A percentile compares a stretch with the other conserved stretches of the same genome.
Evolutionary conservation across 2,113 vertebrate genomes (phyloP).

Genomic region (Passer domesticus): DNA sequence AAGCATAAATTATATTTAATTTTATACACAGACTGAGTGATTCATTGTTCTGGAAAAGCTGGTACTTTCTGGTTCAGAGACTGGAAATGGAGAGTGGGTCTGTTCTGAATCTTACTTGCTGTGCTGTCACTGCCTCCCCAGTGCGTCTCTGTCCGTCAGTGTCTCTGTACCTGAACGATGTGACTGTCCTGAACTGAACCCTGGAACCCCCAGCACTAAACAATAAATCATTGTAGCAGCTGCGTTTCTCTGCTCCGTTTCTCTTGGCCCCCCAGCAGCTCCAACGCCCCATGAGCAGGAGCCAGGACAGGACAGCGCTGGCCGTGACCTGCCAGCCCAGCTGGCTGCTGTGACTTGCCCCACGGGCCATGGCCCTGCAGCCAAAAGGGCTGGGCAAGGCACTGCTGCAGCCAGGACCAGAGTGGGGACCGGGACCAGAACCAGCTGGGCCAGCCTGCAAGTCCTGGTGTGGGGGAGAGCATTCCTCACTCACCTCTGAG

Average conservation of each 20-base stretch:
- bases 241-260: background rate
- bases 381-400: background rate
- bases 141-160: background rate
- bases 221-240: slow-evolving; percentile 52
- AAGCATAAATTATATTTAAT: slow-evolving; percentile 77
- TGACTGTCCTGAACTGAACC: background rate
- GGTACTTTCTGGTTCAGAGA: slow-evolving; percentile 28
- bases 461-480: background rate
- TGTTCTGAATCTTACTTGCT: background rate
- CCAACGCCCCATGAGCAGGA: accelerated
- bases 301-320: accelerated
- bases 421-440: background rate
- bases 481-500: background rate
- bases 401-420: background rate
- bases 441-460: background rate
- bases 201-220: slow-evolving; percentile 29
- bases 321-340: accelerated
- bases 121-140: background rate
- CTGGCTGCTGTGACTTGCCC: no score
- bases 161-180: slow-evolving; percentile 37
- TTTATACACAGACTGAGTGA: slow-evolving; percentile 56
- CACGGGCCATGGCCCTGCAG: accelerated
- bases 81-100: slow-evolving; percentile 14
- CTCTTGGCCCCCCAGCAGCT: background rate
- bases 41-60: slow-evolving; percentile 62